phyloP scores from a whole-genome alignment of 2,113 vertebrate genomes.

The Antennarius striatus region DNA sequence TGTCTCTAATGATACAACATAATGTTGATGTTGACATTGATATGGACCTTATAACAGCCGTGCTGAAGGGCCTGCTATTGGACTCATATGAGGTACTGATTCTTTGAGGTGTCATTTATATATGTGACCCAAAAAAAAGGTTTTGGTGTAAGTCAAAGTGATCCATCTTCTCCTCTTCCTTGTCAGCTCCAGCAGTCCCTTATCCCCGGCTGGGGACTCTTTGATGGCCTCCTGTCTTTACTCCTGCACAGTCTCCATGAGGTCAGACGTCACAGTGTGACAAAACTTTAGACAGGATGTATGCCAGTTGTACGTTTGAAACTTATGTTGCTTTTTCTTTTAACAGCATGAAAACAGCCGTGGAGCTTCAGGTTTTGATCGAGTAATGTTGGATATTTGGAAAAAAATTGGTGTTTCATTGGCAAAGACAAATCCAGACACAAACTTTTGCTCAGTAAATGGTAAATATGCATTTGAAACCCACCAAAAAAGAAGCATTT shows the following conservation, averaged over 20 bases:
- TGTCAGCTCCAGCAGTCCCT: constrained; percentile 35
- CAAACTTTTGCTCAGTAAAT: constrained; percentile 61
- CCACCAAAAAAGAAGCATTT: background rate
- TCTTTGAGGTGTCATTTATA: background rate
- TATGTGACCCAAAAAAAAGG: background rate
- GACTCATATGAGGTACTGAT: constrained; percentile 64
- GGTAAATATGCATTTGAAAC: constrained; percentile 53
- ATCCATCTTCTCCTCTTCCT: constrained; percentile 15
- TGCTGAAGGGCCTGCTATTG: constrained; percentile 56
- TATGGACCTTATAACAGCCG: constrained; percentile 51
- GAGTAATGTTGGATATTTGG: constrained; percentile 56
- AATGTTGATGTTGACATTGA: constrained; percentile 56
- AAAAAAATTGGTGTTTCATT: constrained; percentile 60
- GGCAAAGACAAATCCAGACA: constrained; percentile 18
- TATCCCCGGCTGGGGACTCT: constrained; percentile 72
- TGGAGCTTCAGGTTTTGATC: constrained; percentile 41
- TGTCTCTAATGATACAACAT: constrained; percentile 67
- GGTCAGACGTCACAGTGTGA: constrained; percentile 50
- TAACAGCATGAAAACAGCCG: constrained; percentile 59
- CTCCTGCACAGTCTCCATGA: constrained; percentile 69
- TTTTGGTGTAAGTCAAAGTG: background rate
- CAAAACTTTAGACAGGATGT: background rate
- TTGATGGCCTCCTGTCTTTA: constrained; percentile 76
- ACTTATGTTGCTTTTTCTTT: background rate
- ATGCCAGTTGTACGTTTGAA: background rate